Evolutionary conservation across 2,888 invertebrate species (phyloP).

Genomic region (Cantharis flavilabris): DNA sequence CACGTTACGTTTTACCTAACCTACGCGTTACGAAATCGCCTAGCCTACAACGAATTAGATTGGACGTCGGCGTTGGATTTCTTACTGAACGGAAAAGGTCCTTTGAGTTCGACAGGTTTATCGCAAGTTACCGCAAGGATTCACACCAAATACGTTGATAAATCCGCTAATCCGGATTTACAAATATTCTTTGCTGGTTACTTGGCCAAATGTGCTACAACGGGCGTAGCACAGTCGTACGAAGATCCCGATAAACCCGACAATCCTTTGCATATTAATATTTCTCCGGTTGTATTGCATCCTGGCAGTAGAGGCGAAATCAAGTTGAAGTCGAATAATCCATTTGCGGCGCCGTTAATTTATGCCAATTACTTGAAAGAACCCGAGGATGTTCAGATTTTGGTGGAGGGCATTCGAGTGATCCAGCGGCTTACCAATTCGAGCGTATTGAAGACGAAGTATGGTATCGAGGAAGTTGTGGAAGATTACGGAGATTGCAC

Average conservation of each 20-base stretch:
- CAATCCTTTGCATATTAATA: slow-evolving; percentile 48
- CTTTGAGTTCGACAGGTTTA: slow-evolving; percentile 67
- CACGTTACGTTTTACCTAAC: slow-evolving; percentile 67
- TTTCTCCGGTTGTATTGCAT: slow-evolving; percentile 67
- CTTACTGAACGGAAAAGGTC: slow-evolving; percentile 63
- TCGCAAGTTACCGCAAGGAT: slow-evolving; percentile 71
- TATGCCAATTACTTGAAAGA: slow-evolving; percentile 77
- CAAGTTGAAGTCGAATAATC: slow-evolving; percentile 68
- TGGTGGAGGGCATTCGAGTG: slow-evolving; percentile 67
- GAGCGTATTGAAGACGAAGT: slow-evolving; percentile 61
- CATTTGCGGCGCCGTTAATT: slow-evolving; percentile 71
- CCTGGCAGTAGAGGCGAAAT: slow-evolving; percentile 70
- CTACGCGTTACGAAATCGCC: slow-evolving; percentile 60
- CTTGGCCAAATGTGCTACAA: slow-evolving; percentile 63
- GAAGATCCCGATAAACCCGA: slow-evolving; percentile 50
- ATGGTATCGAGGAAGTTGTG: slow-evolving; percentile 59
- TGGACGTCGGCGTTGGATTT: slow-evolving; percentile 69
- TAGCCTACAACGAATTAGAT: slow-evolving; percentile 61
- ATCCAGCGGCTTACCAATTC: slow-evolving; percentile 64
- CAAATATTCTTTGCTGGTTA: slow-evolving; percentile 72
- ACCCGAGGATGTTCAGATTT: slow-evolving; percentile 65
- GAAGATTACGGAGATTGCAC: slow-evolving; percentile 59
- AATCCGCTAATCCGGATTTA: slow-evolving; percentile 65
- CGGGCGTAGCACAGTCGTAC: slow-evolving; percentile 56
- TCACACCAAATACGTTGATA: slow-evolving; percentile 64